Percentiles rank a stretch among this genome's conserved stretches.
Evolutionary conservation across 1,140 invertebrate species (phyloP).

Genomic region (Tribolium madens): DNA sequence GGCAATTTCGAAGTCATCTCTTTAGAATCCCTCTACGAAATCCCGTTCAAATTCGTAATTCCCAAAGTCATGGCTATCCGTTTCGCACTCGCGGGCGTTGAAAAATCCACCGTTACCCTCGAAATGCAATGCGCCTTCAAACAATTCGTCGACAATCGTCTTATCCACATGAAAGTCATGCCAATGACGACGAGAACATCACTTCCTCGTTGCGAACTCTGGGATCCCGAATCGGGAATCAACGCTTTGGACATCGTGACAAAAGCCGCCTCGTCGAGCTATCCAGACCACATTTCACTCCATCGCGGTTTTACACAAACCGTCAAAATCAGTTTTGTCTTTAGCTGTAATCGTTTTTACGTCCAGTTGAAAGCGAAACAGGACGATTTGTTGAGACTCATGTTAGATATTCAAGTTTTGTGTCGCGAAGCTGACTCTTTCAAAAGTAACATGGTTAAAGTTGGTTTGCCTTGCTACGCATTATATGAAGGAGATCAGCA

Average conservation of each 20-base stretch:
- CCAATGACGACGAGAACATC: constrained; percentile 75
- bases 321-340: constrained; percentile 77
- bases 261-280: constrained; percentile 63
- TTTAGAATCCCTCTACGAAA: constrained; percentile 77
- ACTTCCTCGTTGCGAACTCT: constrained; percentile 79
- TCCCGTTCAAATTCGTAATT: constrained; percentile 77
- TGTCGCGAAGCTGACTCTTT: constrained; percentile 62
- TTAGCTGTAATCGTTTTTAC: constrained; percentile 78
- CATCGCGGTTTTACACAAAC: constrained; percentile 62
- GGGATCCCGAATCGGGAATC: constrained; percentile 67
- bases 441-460: constrained; percentile 64
- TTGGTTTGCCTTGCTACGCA: constrained; percentile 79
- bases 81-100: constrained; percentile 77
- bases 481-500: constrained; percentile 76
- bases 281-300: constrained; percentile 68
- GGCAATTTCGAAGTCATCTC: constrained; percentile 79
- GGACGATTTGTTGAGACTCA: constrained; percentile 69
- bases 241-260: constrained; percentile 62
- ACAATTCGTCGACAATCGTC: constrained; percentile 72
- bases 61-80: constrained; percentile 79
- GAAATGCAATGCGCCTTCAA: constrained; percentile 79
- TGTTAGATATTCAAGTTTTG: constrained; percentile 67
- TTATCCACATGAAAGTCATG: constrained; percentile 74
- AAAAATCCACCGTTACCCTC: constrained; percentile 73
- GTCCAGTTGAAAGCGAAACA: constrained; percentile 75